These are phyloP conservation scores for Odontothrips loti DNA, from an alignment of 2,888 invertebrate genomes.

Conservation along the genomic window DNA sequence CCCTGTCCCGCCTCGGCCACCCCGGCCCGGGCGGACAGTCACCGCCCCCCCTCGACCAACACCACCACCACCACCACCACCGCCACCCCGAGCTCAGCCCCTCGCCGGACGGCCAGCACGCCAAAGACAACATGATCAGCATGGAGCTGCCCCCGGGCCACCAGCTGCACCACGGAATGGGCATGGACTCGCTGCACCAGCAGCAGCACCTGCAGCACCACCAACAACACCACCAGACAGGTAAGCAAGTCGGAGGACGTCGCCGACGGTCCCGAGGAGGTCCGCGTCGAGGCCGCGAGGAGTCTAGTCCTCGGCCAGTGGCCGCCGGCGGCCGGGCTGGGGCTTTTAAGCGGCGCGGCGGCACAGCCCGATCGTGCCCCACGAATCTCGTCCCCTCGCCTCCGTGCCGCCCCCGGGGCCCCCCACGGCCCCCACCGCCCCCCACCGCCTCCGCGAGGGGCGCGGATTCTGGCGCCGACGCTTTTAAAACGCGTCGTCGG, in stretches of 20 bases:
- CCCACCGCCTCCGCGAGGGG: neutral
- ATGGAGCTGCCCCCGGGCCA: constrained; percentile 21
- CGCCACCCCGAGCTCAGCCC: neutral
- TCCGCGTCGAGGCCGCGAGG: neutral
- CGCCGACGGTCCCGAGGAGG: neutral
- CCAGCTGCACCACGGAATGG: constrained; percentile 23
- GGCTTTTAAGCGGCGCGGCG: constrained; percentile 3
- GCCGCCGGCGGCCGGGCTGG: neutral
- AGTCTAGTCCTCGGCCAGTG: neutral
- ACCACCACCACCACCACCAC: neutral
- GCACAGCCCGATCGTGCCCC: neutral
- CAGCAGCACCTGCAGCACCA: constrained; percentile 18
- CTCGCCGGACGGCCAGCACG: neutral
- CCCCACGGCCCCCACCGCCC: neutral
- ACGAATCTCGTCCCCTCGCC: neutral
- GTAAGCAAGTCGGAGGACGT: neutral
- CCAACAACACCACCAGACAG: constrained; percentile 5
- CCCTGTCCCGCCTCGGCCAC: neutral
- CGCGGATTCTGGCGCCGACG: neutral
- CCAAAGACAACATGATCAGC: constrained; percentile 10
- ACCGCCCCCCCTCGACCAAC: neutral
- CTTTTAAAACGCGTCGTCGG: constrained; percentile 9
- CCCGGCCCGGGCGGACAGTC: too few species aligned
- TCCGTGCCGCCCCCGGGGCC: neutral
- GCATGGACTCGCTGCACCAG: constrained; percentile 18